Evolutionary conservation across 2,113 vertebrate genomes (phyloP).

Genomic region (Natator depressus): DNA sequence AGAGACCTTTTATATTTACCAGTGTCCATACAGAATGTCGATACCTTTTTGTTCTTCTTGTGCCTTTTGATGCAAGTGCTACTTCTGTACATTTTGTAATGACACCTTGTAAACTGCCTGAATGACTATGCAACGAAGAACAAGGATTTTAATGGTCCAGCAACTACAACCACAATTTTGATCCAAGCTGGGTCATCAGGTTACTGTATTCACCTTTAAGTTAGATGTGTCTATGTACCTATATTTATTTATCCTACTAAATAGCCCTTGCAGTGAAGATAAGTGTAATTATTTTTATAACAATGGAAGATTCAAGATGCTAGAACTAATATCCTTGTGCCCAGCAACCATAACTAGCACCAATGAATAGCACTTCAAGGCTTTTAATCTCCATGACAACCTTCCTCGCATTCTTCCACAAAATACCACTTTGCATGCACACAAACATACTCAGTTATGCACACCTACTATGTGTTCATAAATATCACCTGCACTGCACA

Average conservation of each 20-base stretch:
- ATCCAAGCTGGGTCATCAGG: constrained; percentile 50
- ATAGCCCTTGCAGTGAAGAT: constrained; percentile 64
- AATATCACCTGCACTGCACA: constrained; percentile 73
- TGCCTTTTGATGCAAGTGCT: constrained; percentile 56
- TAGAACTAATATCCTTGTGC: constrained; percentile 71
- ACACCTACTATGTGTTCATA: constrained; percentile 78
- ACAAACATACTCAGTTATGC: constrained; percentile 77
- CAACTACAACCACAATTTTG: constrained; percentile 59
- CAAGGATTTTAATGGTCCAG: constrained; percentile 49
- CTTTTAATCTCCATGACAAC: constrained; percentile 89
- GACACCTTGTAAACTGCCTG: constrained; percentile 66
- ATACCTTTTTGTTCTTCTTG: constrained; percentile 51
- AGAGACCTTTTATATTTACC: constrained; percentile 64
- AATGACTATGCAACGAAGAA: constrained; percentile 60
- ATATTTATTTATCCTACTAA: constrained; percentile 71
- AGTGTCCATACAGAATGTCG: constrained; percentile 42
- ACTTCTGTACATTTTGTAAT: constrained; percentile 71
- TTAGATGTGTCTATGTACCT: constrained; percentile 59
- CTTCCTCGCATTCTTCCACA: constrained; percentile 78
- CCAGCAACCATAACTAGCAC: constrained; percentile 76
- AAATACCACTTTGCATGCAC: constrained; percentile 79
- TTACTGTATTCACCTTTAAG: constrained; percentile 65
- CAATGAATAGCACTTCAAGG: constrained; percentile 77
- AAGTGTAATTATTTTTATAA: constrained; percentile 73
- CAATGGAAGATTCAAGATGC: constrained; percentile 72